These are phyloP conservation scores for Pelobates cultripes DNA, from an alignment of 2,797 vertebrate genomes.

Conservation along the genomic window DNA sequence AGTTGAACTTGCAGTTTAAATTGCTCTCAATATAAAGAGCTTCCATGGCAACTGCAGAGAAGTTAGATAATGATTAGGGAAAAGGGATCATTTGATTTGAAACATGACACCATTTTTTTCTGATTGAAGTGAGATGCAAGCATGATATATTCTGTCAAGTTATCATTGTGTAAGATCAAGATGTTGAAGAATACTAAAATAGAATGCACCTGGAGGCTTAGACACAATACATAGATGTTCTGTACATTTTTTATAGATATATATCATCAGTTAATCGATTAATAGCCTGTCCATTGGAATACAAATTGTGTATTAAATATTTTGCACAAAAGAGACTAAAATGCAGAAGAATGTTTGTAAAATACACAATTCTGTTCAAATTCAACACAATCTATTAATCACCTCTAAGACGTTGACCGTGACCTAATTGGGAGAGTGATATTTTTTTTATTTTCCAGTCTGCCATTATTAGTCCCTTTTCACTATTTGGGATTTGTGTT, in stretches of 20 bases:
- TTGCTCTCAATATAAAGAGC: constrained; percentile 24
- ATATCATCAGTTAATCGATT: not conserved
- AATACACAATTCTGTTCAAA: too few species aligned
- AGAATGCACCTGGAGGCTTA: not conserved
- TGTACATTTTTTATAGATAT: not conserved
- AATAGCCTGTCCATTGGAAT: not conserved
- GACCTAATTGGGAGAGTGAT: too few species aligned
- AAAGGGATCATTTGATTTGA: constrained; percentile 42
- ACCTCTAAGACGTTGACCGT: too few species aligned
- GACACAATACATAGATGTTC: not conserved
- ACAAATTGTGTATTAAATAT: not conserved
- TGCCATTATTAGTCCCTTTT: too few species aligned
- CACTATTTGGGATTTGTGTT: too few species aligned
- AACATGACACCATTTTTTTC: constrained; percentile 42
- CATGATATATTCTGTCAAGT: constrained; percentile 39
- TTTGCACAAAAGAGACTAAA: too few species aligned
- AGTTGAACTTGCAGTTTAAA: constrained; percentile 38
- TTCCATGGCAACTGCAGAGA: constrained; percentile 47
- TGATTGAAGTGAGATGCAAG: constrained; percentile 29
- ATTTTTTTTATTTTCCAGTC: too few species aligned
- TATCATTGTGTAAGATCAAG: constrained; percentile 34
- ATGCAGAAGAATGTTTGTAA: too few species aligned
- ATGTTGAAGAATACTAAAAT: constrained; percentile 21
- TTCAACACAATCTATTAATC: too few species aligned
- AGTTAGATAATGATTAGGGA: constrained; percentile 43